These are phyloP conservation scores for Cuniculus paca DNA, from an alignment of 2,797 vertebrate species.

Conservation along the genomic window DNA sequence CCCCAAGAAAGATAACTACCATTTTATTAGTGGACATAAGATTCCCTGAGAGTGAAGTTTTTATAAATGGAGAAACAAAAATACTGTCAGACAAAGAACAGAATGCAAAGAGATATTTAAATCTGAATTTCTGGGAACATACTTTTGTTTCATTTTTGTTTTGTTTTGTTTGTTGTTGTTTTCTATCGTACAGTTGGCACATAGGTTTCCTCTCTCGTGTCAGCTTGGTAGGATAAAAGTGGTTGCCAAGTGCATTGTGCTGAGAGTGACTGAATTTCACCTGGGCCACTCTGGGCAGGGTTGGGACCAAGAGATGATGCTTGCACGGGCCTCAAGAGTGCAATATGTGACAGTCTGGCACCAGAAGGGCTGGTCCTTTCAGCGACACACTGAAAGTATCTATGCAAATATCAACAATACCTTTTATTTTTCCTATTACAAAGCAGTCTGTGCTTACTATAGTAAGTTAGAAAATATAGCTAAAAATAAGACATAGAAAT, in stretches of 20 bases:
- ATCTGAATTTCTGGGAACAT: background rate
- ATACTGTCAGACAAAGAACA: background rate
- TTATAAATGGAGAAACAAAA: background rate
- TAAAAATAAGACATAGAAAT: constrained; percentile 8
- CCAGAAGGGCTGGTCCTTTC: background rate
- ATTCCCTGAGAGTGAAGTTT: background rate
- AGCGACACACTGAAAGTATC: background rate
- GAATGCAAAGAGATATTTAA: background rate
- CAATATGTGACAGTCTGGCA: background rate
- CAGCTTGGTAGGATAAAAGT: background rate
- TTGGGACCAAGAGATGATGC: background rate
- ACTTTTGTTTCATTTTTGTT: constrained; percentile 3
- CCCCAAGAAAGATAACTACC: background rate
- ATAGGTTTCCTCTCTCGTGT: background rate
- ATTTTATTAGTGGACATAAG: background rate
- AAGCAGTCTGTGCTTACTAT: background rate
- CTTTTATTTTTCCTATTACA: background rate
- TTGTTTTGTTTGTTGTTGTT: background rate
- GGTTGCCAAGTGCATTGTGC: background rate
- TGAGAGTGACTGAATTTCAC: background rate
- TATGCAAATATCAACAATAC: background rate
- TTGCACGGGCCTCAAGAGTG: background rate
- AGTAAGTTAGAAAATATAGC: background rate
- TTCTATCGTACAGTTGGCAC: background rate
- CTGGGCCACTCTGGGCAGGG: background rate